phyloP scores from a whole-genome alignment of 92 coral and sea anemone species.

The Zoanthus sansibaricus region DNA sequence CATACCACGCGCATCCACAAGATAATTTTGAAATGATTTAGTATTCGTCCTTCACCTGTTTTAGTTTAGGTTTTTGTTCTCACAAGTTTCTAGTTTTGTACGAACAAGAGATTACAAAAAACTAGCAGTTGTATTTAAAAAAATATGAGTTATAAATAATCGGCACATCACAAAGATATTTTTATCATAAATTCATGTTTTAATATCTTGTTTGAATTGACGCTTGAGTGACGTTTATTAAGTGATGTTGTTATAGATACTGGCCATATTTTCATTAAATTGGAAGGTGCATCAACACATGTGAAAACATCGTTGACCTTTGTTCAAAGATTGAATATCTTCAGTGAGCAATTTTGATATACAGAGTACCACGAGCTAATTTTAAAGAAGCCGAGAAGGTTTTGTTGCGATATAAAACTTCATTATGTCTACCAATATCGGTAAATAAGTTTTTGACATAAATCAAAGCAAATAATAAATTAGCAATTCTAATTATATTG shows the following conservation, averaged over 20 bases:
- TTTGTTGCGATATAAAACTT: not conserved
- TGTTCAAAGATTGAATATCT: not conserved
- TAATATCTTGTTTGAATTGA: not conserved
- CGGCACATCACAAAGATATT: too few relatives aligned
- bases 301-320: not conserved
- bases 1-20: too few relatives aligned
- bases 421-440: not conserved
- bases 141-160: too few relatives aligned
- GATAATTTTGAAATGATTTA: too few relatives aligned
- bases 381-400: not conserved
- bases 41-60: too few relatives aligned
- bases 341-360: not conserved
- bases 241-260: not conserved
- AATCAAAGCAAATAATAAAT: not conserved
- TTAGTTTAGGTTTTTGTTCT: too few relatives aligned
- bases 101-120: too few relatives aligned
- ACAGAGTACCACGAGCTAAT: not conserved
- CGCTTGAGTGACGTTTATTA: constrained; percentile 16
- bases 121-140: too few relatives aligned
- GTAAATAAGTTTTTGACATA: not conserved
- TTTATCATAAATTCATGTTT: too few relatives aligned
- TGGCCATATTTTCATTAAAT: not conserved
- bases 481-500: constrained; percentile 43
- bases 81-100: too few relatives aligned
- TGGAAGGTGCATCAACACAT: not conserved